These are phyloP conservation scores for Slavum lentiscoides DNA, from an alignment of 2,888 invertebrate species.

Conservation along the genomic window DNA sequence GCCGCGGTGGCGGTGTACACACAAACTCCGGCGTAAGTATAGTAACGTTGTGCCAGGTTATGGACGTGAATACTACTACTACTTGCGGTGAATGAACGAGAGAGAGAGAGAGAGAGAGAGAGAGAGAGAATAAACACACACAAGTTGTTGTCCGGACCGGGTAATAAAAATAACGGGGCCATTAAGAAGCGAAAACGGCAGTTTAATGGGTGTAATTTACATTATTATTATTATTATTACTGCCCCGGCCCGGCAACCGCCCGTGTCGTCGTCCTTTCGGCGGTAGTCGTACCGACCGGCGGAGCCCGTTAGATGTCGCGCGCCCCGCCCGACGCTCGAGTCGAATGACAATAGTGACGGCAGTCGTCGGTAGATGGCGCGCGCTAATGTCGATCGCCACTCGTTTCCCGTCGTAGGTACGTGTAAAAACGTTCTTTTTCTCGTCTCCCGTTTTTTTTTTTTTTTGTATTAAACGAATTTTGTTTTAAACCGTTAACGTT, in stretches of 20 bases:
- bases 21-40: constrained; percentile 23
- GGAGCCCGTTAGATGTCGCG: too few species aligned
- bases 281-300: not conserved
- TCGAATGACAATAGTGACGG: not conserved
- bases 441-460: too few species aligned
- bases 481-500: too few species aligned
- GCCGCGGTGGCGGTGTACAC: too few species aligned
- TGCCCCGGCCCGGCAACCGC: constrained; percentile 25
- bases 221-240: constrained; percentile 27
- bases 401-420: not conserved
- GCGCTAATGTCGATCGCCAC: not conserved
- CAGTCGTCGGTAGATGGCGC: constrained; percentile 34
- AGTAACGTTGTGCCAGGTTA: constrained; percentile 49
- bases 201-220: constrained; percentile 53
- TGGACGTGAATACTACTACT: constrained; percentile 27
- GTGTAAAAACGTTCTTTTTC: not conserved
- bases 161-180: constrained; percentile 53
- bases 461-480: too few species aligned
- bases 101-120: too few species aligned
- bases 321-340: not conserved
- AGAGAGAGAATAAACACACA: constrained; percentile 34
- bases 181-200: constrained; percentile 53
- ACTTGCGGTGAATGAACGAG: constrained; percentile 30
- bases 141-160: constrained; percentile 52
- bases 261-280: not conserved